A percentile compares a stretch with the other conserved stretches of the same genome.
These are phyloP conservation scores for Trypoxylus dichotomus DNA, from an alignment of 1,140 invertebrate species.

Conservation along the genomic window DNA sequence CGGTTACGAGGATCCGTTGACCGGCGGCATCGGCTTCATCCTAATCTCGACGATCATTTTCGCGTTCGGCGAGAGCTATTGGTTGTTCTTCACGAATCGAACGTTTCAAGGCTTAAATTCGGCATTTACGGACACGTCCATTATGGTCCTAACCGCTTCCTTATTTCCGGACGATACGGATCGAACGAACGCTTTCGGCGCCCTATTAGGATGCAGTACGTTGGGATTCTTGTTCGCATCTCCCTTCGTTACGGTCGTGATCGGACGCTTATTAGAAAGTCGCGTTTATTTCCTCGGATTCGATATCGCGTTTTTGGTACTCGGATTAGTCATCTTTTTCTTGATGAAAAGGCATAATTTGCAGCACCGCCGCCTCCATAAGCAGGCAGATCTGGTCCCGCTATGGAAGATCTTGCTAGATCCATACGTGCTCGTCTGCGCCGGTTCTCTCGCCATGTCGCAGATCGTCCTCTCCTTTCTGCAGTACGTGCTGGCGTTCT, in stretches of 20 bases:
- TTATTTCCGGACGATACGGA: neutral
- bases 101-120: neutral
- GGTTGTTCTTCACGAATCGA: neutral
- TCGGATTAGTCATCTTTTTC: neutral
- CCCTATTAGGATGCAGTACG: neutral
- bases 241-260: neutral
- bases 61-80: neutral
- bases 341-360: neutral
- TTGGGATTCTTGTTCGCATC: neutral
- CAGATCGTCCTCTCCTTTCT: neutral
- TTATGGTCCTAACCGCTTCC: neutral
- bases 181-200: neutral
- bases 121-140: neutral
- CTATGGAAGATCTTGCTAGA: neutral
- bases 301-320: neutral
- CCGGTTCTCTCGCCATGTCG: neutral
- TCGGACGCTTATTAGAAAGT: neutral
- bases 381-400: neutral
- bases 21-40: neutral
- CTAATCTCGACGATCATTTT: neutral
- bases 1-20: neutral
- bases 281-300: neutral
- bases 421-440: neutral
- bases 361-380: neutral
- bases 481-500: neutral